These are phyloP conservation scores for Protomyctophum bolini DNA, from an alignment of 2,113 vertebrate species.

Conservation along the genomic window DNA sequence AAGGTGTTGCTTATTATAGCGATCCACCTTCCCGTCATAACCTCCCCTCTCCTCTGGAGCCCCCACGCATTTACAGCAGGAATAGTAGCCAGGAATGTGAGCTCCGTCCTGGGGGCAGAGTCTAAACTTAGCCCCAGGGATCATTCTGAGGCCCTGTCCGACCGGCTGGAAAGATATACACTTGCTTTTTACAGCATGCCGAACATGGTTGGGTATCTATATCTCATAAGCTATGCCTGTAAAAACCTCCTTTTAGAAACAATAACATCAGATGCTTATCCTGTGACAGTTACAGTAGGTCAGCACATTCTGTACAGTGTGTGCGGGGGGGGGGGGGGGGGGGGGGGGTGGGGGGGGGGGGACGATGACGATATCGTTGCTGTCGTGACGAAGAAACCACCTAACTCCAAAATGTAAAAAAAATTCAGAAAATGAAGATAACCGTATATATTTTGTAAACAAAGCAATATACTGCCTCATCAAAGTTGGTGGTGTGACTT, in stretches of 20 bases:
- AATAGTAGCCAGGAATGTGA: conserved; percentile 69
- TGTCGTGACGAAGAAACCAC: too few species aligned
- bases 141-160: conserved; percentile 56
- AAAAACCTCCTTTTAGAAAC: conserved; percentile 22
- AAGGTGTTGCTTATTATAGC: conserved; percentile 7
- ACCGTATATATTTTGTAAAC: too few species aligned
- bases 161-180: conserved; percentile 32
- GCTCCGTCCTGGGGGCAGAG: conserved; percentile 38
- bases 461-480: too few species aligned
- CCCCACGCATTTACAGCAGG: conserved; percentile 34
- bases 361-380: too few species aligned
- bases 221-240: conserved; percentile 21
- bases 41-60: conserved; percentile 47
- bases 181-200: conserved; percentile 64
- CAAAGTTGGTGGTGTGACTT: too few species aligned
- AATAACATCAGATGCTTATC: background rate
- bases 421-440: too few species aligned
- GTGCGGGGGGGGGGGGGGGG: too few species aligned
- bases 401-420: too few species aligned
- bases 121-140: conserved; percentile 75
- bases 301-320: too few species aligned
- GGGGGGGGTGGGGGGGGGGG: too few species aligned
- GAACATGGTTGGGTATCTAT: conserved; percentile 66
- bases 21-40: conserved; percentile 47
- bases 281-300: too few species aligned